A percentile compares a stretch with the other conserved stretches of the same genome.
Conservation (phyloP, 2,797 vertebrate genomes). For the Lutjanus argentimaculatus region DNA sequence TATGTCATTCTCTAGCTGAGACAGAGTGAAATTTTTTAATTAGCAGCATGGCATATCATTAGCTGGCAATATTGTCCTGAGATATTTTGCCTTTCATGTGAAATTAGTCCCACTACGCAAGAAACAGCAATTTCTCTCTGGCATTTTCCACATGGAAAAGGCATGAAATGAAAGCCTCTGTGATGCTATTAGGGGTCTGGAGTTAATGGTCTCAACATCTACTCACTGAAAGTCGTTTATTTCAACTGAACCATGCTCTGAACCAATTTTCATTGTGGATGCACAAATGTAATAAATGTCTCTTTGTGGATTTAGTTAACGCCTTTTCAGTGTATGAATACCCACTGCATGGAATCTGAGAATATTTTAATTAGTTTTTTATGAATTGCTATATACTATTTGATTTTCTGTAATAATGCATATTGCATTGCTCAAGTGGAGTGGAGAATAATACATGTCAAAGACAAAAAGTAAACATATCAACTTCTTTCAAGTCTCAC, state of each 20-base stretch:
- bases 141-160: conserved; percentile 71
- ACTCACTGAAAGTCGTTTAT: conserved; percentile 63
- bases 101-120: conserved; percentile 73
- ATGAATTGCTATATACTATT: background rate
- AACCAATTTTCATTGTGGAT: conserved; percentile 50
- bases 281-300: conserved; percentile 46
- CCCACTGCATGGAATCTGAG: background rate
- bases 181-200: conserved; percentile 55
- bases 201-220: conserved; percentile 69
- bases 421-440: conserved; percentile 2
- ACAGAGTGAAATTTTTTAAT: conserved; percentile 67
- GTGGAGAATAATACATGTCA: background rate
- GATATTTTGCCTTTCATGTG: conserved; percentile 73
- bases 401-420: conserved; percentile 21
- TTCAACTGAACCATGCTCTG: conserved; percentile 50
- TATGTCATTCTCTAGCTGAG: conserved; percentile 47
- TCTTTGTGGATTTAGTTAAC: conserved; percentile 54
- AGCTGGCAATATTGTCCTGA: conserved; percentile 68
- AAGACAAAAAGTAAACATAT: conserved; percentile 14
- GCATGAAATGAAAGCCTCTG: conserved; percentile 74
- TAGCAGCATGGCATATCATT: conserved; percentile 69
- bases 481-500: background rate
- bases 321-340: conserved; percentile 21
- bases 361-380: conserved; percentile 13
- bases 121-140: conserved; percentile 64